Percentiles rank a stretch among this genome's conserved stretches.
Conservation (phyloP, 2,113 vertebrate genomes). For the Xenopus laevis region DNA sequence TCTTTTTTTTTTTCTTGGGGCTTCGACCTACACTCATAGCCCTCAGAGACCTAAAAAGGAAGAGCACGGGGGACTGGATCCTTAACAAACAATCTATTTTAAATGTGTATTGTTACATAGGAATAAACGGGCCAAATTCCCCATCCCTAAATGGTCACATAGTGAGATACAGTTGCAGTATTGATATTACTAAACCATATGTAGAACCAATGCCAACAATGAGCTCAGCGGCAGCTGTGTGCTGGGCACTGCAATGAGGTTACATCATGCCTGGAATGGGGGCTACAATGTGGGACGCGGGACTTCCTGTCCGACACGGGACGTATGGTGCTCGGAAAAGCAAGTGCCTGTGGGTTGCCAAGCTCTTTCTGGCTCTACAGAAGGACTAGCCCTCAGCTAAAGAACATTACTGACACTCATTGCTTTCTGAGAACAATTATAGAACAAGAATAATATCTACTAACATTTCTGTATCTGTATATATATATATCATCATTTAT, state of each 20-base stretch:
- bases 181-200: constrained; percentile 4
- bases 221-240: constrained; percentile 4
- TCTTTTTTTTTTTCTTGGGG: background rate
- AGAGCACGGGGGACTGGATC: background rate
- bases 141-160: background rate
- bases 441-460: too few relatives aligned
- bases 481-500: too few relatives aligned
- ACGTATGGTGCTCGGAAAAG: background rate
- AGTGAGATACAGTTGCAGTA: too few relatives aligned
- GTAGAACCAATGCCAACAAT: background rate
- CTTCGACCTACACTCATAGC: background rate
- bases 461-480: too few relatives aligned
- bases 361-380: too few relatives aligned
- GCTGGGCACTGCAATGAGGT: background rate
- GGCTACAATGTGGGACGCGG: background rate
- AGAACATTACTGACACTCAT: too few relatives aligned
- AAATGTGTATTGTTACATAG: constrained; percentile 5
- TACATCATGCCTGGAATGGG: background rate
- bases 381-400: too few relatives aligned
- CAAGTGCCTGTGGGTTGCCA: background rate
- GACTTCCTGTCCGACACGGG: background rate
- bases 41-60: background rate
- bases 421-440: too few relatives aligned
- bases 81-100: background rate
- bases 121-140: background rate